Percentiles rank a stretch among this genome's conserved stretches.
Evolutionary conservation across 2,888 invertebrate genomes (phyloP).

Genomic region (Tanypteryx hageni): DNA sequence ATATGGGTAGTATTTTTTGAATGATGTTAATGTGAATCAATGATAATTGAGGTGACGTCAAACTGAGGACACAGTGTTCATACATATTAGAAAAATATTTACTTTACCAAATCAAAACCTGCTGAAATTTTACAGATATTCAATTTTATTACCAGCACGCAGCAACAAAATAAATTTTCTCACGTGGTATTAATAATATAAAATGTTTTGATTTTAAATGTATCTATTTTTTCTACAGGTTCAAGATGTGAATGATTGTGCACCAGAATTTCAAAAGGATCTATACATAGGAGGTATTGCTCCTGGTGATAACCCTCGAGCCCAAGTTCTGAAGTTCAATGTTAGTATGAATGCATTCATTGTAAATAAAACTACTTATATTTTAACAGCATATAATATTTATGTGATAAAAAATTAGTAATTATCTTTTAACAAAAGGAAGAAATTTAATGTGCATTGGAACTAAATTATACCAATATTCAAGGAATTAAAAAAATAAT

Average conservation of each 20-base stretch:
- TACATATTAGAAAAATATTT: too few species aligned
- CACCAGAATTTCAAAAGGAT: constrained; percentile 77
- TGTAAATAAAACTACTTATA: background rate
- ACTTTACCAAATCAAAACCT: too few species aligned
- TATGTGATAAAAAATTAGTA: background rate
- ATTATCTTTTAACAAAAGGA: background rate
- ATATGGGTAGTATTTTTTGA: too few species aligned
- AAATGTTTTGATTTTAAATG: background rate
- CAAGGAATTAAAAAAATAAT: background rate
- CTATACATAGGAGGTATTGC: constrained; percentile 78
- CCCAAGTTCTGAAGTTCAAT: constrained; percentile 74
- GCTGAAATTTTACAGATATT: too few species aligned
- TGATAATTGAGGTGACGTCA: too few species aligned
- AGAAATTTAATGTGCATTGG: too few species aligned
- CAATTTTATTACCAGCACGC: too few species aligned
- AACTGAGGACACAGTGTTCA: too few species aligned
- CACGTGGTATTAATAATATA: background rate
- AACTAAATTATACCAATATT: background rate
- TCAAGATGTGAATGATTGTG: constrained; percentile 79
- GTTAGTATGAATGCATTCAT: constrained; percentile 73
- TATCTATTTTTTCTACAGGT: constrained; percentile 75
- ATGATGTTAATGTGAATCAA: too few species aligned
- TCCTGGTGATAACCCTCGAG: constrained; percentile 74
- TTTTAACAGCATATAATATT: background rate
- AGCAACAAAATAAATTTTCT: background rate